Base-by-base conservation (phyloP, 2,888 invertebrate genomes). In the Zonitis immaculata region DNA sequence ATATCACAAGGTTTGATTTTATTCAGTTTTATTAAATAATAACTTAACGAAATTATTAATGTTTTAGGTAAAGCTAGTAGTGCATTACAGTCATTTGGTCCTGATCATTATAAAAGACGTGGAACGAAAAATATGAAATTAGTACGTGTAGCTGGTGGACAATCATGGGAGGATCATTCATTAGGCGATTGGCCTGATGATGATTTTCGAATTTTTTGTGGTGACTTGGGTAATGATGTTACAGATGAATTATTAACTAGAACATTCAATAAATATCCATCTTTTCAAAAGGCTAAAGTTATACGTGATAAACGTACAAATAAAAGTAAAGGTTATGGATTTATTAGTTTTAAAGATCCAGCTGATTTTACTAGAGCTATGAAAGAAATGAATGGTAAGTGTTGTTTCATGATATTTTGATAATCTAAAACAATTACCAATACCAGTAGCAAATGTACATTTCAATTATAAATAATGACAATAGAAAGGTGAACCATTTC, bases 201-300 rank as follows among this genome's bases (percentile, higher is more conserved):
- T 79, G 99, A 99, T 79, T 99, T 96, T 78, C 81, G 99, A 60
- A 89, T 99, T 77, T 99, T 99, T 77, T 97, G 97, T 73, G 99
- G 99, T n/a, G 99, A 99, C 79, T 81, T 99, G 43, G 99, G 99
- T 12, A 99, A 99, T 75, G 98, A 99, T 75, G 98, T 99, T 20
- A 98, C 96, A 0, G 99, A 99, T 71, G 99, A 99, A 74, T 84
- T 96, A 54, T 79, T 99, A n/a, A 91, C 91, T 0, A 82, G 98
- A 62, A 96, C 97, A 0, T 99, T 99, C 73, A 90, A 91, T 70
- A 93, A 94, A 72, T 95, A 88, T 78, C 87, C 89, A 0, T 95
- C 96, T 16, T 99, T 99, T 76, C 85, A 90, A 71, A 88, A 87
- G 70, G 97, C 98, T 0, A 94, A 95, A 74, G 98, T 99, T 16